Evolutionary conservation across 2,113 vertebrate species (phyloP).

Genomic region (Halichoeres trimaculatus): DNA sequence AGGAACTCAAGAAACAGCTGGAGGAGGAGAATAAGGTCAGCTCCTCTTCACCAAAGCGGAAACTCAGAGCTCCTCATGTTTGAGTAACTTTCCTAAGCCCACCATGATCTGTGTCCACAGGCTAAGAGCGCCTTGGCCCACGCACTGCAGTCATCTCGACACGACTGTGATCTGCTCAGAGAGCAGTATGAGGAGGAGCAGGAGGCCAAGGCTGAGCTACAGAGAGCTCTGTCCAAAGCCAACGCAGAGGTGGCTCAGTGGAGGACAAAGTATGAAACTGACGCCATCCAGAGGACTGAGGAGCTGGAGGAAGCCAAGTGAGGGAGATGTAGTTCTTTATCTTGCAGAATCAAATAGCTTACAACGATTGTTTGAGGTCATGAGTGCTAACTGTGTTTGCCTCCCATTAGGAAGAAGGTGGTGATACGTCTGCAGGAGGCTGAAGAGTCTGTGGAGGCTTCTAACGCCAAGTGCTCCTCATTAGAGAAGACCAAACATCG

Average conservation of each 20-base stretch:
- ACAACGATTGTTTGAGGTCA: neutral
- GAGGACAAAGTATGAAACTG: conserved; percentile 94
- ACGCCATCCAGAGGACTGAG: conserved; percentile 94
- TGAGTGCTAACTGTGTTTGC: neutral
- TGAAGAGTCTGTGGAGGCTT: conserved; percentile 88
- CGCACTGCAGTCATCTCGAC: conserved; percentile 89
- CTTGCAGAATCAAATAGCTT: neutral
- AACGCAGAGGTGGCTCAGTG: conserved; percentile 93
- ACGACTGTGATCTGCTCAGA: conserved; percentile 91
- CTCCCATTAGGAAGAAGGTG: conserved; percentile 89
- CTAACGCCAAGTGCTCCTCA: conserved; percentile 91
- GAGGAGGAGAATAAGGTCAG: conserved; percentile 94
- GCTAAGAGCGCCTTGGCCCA: conserved; percentile 90
- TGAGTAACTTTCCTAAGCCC: neutral
- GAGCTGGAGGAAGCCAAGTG: conserved; percentile 97
- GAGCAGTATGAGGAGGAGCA: conserved; percentile 95
- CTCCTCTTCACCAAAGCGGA: neutral
- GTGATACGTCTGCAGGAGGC: conserved; percentile 91
- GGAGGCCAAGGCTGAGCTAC: conserved; percentile 90
- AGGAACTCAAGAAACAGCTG: conserved; percentile 93
- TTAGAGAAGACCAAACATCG: conserved; percentile 95
- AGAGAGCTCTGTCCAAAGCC: conserved; percentile 91
- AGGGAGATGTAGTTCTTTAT: conserved; percentile 54
- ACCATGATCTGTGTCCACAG: conserved; percentile 67
- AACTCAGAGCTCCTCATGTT: neutral